Conservation (phyloP, 2,797 vertebrate species). For the Zalophus californianus region DNA sequence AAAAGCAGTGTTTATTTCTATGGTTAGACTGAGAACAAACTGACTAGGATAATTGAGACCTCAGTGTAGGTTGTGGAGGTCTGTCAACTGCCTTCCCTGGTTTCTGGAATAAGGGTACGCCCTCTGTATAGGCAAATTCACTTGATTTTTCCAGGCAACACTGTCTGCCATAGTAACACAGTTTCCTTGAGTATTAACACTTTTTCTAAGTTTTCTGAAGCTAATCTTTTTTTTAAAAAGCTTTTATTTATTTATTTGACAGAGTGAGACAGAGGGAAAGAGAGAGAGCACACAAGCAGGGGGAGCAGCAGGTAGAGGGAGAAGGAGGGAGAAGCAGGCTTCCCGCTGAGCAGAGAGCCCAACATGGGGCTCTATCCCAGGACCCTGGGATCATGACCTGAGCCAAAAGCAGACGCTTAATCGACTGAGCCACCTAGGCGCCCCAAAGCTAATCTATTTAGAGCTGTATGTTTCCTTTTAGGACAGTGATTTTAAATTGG, state of each 20-base stretch:
- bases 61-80: not conserved
- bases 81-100: not conserved
- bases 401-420: no score
- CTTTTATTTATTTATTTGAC: no score
- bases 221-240: no score
- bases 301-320: no score
- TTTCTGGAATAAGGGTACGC: not conserved
- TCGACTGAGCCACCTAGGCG: no score
- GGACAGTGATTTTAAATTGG: not conserved
- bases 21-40: conserved; percentile 10
- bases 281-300: no score
- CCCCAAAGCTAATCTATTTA: not conserved
- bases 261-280: no score
- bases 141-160: not conserved
- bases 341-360: no score
- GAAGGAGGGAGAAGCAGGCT: no score
- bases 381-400: no score
- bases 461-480: not conserved
- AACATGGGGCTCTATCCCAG: no score
- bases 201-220: not conserved
- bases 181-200: not conserved
- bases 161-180: not conserved
- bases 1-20: not conserved
- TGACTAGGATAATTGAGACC: not conserved
- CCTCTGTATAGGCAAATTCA: not conserved